Evolutionary conservation across 92 coral and sea anemone species (phyloP).

Genomic region (Zoanthus gigantus): DNA sequence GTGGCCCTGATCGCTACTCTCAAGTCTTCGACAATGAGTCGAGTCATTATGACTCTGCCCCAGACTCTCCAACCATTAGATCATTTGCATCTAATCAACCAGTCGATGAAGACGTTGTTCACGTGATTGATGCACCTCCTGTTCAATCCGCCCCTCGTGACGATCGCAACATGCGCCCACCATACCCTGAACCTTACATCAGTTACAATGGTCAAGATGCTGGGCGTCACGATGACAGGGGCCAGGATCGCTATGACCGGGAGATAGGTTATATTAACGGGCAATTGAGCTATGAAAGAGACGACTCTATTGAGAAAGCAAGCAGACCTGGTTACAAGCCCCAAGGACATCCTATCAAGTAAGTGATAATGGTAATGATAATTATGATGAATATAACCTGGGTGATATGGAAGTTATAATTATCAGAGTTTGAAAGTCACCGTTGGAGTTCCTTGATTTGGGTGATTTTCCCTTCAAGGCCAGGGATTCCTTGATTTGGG

Average conservation of each 20-base stretch:
- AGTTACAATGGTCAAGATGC: conserved; percentile 76
- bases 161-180: conserved; percentile 54
- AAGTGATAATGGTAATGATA: conserved; percentile 21
- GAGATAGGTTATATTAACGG: conserved; percentile 61
- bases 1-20: conserved; percentile 78
- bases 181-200: conserved; percentile 71
- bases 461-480: no score
- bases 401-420: background rate
- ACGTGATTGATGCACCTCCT: conserved; percentile 54
- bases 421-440: no score
- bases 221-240: conserved; percentile 52
- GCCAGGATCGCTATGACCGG: conserved; percentile 55
- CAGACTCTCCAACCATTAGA: conserved; percentile 86
- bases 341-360: conserved; percentile 79
- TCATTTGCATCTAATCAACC: conserved; percentile 78
- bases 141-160: conserved; percentile 52
- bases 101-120: conserved; percentile 71
- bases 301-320: conserved; percentile 78
- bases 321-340: conserved; percentile 92
- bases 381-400: background rate
- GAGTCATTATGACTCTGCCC: conserved; percentile 71
- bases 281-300: conserved; percentile 49
- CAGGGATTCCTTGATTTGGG: no score
- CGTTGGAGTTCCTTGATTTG: no score
- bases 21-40: conserved; percentile 80